These are phyloP conservation scores for Apodemus speciosus DNA, from an alignment of 2,113 vertebrate genomes.

Conservation along the genomic window DNA sequence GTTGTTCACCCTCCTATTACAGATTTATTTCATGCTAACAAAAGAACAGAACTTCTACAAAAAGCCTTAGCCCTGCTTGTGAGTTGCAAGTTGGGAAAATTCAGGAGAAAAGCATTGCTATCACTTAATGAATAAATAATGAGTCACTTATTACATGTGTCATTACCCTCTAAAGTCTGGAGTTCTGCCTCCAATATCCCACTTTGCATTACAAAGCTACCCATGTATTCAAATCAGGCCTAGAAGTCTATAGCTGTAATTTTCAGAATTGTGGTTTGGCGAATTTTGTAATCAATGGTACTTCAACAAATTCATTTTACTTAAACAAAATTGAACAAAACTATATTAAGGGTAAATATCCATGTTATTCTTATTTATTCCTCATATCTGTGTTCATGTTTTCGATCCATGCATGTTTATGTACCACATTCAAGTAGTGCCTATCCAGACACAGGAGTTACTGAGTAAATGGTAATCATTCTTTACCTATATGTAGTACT, in stretches of 20 bases:
- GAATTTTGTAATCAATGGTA: neutral
- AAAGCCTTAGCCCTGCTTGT: neutral
- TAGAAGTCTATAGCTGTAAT: neutral
- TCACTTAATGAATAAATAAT: neutral
- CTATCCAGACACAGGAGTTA: neutral
- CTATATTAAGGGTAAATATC: neutral
- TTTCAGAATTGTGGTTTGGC: neutral
- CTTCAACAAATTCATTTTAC: neutral
- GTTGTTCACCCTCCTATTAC: neutral
- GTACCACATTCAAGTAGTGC: neutral
- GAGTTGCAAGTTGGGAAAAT: neutral
- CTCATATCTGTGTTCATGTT: neutral
- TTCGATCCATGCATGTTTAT: neutral
- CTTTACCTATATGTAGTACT: neutral
- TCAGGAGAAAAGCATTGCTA: neutral
- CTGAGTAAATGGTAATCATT: neutral
- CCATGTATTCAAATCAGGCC: neutral
- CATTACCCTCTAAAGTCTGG: neutral
- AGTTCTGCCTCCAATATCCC: neutral
- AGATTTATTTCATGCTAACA: neutral
- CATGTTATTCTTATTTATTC: neutral
- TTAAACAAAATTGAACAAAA: neutral
- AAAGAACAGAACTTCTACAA: neutral
- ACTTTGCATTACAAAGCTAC: neutral
- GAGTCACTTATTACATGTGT: neutral